Evolutionary conservation across 2,888 invertebrate genomes (phyloP).

Genomic region (Norana najaformis): DNA sequence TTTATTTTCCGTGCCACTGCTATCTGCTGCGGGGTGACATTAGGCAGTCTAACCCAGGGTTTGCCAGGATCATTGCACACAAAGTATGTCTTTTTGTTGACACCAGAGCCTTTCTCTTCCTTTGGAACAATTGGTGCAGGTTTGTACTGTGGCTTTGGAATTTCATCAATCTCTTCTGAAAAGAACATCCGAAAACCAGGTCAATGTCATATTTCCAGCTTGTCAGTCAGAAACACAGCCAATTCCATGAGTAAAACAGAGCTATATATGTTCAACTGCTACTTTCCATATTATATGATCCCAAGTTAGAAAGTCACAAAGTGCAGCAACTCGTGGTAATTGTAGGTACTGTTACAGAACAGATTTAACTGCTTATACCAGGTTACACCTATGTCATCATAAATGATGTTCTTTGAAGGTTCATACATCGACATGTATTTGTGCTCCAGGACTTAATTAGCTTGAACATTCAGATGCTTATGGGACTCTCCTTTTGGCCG

Average conservation of each 20-base stretch:
- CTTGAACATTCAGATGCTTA: too few relatives aligned
- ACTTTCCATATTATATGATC: too few relatives aligned
- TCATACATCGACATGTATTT: neutral
- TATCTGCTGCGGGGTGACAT: constrained; percentile 79
- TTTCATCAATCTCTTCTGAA: constrained; percentile 63
- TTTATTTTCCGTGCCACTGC: constrained; percentile 72
- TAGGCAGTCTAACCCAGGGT: constrained; percentile 79
- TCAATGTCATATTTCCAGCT: neutral
- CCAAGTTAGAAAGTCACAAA: too few relatives aligned
- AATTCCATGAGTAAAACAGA: neutral
- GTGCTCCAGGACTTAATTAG: neutral
- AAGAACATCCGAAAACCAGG: neutral
- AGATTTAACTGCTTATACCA: neutral
- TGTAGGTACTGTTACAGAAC: neutral
- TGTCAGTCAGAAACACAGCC: neutral
- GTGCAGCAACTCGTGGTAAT: neutral
- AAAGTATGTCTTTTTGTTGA: constrained; percentile 79
- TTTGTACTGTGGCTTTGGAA: constrained; percentile 70
- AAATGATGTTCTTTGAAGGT: neutral
- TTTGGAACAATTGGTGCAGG: constrained; percentile 71
- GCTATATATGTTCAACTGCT: too few relatives aligned
- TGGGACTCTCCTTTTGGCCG: too few relatives aligned
- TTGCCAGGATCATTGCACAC: constrained; percentile 79
- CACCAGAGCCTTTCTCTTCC: constrained; percentile 77
- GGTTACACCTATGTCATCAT: neutral